These are phyloP conservation scores for Pseudomyrmex concolor DNA, from an alignment of 1,140 invertebrate species.

Conservation along the genomic window DNA sequence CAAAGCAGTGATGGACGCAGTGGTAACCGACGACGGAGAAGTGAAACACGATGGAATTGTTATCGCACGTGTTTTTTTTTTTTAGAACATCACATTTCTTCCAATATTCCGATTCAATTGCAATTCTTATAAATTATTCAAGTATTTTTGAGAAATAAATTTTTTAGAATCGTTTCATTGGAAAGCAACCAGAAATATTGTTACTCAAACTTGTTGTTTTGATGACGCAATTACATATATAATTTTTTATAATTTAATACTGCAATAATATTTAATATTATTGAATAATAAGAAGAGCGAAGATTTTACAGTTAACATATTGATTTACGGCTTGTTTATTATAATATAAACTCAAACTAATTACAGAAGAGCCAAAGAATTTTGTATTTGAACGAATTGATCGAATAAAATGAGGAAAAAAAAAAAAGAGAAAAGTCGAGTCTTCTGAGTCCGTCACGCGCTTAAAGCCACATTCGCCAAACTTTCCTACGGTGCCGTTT, in stretches of 20 bases:
- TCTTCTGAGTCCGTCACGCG: neutral
- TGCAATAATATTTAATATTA: no score
- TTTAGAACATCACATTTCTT: no score
- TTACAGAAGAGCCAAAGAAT: neutral
- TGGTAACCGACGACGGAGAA: neutral
- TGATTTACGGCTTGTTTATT: neutral
- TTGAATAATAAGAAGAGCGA: no score
- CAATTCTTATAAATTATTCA: no score
- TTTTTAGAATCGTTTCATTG: no score
- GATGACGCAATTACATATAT: no score
- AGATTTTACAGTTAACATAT: neutral
- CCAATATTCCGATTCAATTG: no score
- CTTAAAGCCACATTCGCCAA: neutral
- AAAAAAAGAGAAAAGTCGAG: neutral
- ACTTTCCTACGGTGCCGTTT: constrained; percentile 56
- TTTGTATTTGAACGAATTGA: neutral
- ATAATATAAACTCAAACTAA: neutral
- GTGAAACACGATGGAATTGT: neutral
- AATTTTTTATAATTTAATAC: no score
- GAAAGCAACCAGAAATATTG: no score
- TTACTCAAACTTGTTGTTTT: no score
- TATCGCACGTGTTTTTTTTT: neutral
- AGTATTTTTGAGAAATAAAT: no score
- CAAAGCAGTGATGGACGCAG: neutral
- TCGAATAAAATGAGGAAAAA: neutral